A percentile compares a stretch with the other conserved stretches of the same genome.
Conservation (phyloP, 2,113 vertebrate species). For the Isichthys henryi region DNA sequence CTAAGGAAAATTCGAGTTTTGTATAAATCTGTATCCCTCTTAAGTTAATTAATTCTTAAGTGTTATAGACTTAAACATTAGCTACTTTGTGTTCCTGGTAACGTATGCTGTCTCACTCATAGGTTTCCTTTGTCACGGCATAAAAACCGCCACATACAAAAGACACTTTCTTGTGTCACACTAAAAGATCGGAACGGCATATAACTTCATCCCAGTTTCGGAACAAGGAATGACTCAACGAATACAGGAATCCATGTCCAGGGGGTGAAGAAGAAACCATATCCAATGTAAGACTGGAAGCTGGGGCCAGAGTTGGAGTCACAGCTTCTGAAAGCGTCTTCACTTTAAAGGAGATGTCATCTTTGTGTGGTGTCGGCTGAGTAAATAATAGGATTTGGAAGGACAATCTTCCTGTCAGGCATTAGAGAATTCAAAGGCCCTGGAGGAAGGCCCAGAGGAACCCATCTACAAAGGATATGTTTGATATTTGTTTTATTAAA, state of each 20-base stretch:
- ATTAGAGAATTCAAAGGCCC: slow-evolving; percentile 14
- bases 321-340: slow-evolving; percentile 22
- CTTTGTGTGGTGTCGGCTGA: slow-evolving; percentile 17
- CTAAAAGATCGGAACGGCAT: neutral
- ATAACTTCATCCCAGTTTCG: neutral
- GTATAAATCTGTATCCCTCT: neutral
- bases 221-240: neutral
- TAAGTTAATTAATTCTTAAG: neutral
- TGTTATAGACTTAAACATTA: neutral
- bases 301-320: slow-evolving; percentile 54
- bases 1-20: neutral
- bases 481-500: slow-evolving; percentile 53
- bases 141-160: neutral
- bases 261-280: slow-evolving; percentile 58
- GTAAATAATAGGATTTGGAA: slow-evolving; percentile 32
- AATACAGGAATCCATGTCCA: slow-evolving; percentile 28
- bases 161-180: neutral
- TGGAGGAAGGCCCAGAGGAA: slow-evolving; percentile 25
- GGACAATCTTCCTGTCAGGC: slow-evolving; percentile 22
- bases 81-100: neutral
- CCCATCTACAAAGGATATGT: slow-evolving; percentile 27
- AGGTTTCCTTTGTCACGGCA: neutral
- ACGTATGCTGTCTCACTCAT: no score
- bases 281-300: slow-evolving; percentile 51
- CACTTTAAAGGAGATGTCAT: slow-evolving; percentile 32